Evolutionary conservation across 2,888 invertebrate species (phyloP), one percentile per base, ranked within the genome.

Genomic region (Lycocerus yunnanus): DNA sequence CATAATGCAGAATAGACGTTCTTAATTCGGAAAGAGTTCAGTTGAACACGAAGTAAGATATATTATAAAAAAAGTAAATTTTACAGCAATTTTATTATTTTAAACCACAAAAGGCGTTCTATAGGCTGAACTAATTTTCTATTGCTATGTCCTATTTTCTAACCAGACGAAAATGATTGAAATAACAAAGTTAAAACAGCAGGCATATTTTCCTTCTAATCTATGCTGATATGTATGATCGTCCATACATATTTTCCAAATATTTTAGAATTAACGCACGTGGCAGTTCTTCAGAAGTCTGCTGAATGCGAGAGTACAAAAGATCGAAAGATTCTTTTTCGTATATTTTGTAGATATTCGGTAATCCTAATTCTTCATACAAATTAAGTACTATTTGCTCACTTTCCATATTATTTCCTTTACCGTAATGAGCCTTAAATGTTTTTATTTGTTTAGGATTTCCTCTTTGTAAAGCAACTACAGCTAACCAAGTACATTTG

Each of bases 401-500:
- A 78, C 93, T 91, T 74, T 90, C 91, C 0, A 90, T 88, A 78
- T 94, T 92, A 69, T 89, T 85, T 66, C 88, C n/a, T n/a, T n/a
- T 88, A 13, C 95, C 96, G 83, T 96, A 97, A 85, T 93, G 92
- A 75, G 94, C 92, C 83, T 92, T 89, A 89, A 96, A 90, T 24
- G 94, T 88, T 82, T 92, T 89, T 78, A 90, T 90, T 83, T 97
- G 96, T 3, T 90, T 88, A 0, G 91, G 89, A 65, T 90, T 91
- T 0, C 93, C 94, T 71, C 94, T 90, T 85, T 96, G 94, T 76
- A 97, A 88, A 11, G 97, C 97, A 1, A 95, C 93, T 1, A 97
- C 95, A 1, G 95, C 92, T 24, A 98, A 88, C 99, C 99, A 99
- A 0, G 97, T 93, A 87, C 98, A 99, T 88, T 98, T 99, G 43